Percentiles rank a stretch among this genome's conserved stretches.
Evolutionary conservation across 2,797 vertebrate species (phyloP).

Genomic region (Tachyglossus aculeatus): DNA sequence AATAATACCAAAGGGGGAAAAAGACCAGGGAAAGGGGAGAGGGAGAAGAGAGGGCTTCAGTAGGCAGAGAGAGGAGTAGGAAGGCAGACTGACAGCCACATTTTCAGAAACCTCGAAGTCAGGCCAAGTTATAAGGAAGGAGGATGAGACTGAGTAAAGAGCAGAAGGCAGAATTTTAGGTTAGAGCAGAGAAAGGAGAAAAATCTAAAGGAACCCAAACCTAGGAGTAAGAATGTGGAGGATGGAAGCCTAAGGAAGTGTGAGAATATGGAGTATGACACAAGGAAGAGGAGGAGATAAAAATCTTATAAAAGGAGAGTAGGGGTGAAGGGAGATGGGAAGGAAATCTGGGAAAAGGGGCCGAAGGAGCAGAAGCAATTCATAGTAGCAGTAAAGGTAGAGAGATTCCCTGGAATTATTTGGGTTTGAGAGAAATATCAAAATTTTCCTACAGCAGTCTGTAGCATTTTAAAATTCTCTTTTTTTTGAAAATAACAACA

Average conservation of each 20-base stretch:
- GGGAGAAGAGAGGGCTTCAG: no score
- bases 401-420: background rate
- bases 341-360: background rate
- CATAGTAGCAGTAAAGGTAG: background rate
- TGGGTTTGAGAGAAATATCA: background rate
- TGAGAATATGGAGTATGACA: no score
- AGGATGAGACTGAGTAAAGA: background rate
- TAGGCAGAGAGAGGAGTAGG: no score
- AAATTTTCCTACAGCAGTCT: background rate
- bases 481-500: background rate
- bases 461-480: background rate
- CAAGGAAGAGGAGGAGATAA: background rate
- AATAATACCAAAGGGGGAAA: no score
- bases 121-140: no score
- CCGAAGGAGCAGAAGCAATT: fast-evolving
- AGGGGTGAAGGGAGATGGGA: background rate
- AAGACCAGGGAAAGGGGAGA: no score
- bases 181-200: background rate
- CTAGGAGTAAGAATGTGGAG: background rate
- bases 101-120: no score
- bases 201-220: background rate
- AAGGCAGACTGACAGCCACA: no score
- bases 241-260: no score
- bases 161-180: background rate
- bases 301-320: background rate